phyloP scores from a whole-genome alignment of 2,888 invertebrate species.

The Lagria hirta region DNA sequence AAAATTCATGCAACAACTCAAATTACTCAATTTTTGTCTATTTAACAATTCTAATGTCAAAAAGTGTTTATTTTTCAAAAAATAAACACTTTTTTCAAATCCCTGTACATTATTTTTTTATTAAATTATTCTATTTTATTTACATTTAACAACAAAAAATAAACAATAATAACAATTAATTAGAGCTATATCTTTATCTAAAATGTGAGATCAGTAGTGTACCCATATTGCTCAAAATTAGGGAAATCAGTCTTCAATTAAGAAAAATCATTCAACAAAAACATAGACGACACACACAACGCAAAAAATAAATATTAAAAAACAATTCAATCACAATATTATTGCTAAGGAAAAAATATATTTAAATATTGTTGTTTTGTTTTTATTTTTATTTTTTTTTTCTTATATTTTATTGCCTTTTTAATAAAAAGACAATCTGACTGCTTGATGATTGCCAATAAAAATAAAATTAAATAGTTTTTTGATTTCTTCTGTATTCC shows the following conservation, averaged over 20 bases:
- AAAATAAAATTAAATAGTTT: too few species aligned
- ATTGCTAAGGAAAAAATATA: constrained; percentile 18
- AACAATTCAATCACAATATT: too few species aligned
- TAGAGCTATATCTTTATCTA: neutral
- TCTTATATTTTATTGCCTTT: too few species aligned
- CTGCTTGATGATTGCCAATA: too few species aligned
- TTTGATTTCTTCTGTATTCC: too few species aligned
- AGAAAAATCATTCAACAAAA: constrained; percentile 14
- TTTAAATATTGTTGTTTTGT: too few species aligned
- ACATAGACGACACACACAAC: constrained; percentile 12
- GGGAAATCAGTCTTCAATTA: constrained; percentile 21
- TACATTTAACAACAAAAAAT: neutral
- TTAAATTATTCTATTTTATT: neutral
- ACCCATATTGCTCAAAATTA: constrained; percentile 16
- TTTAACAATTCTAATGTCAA: neutral
- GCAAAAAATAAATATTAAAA: constrained; percentile 10
- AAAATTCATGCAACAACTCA: neutral
- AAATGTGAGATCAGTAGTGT: constrained; percentile 6
- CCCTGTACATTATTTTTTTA: neutral
- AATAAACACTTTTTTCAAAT: neutral
- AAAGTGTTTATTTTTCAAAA: neutral
- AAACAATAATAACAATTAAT: neutral
- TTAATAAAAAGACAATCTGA: too few species aligned
- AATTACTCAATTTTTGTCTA: neutral
- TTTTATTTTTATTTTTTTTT: too few species aligned